Conservation (phyloP, 2,888 invertebrate genomes). For the Mimas tiliae region DNA sequence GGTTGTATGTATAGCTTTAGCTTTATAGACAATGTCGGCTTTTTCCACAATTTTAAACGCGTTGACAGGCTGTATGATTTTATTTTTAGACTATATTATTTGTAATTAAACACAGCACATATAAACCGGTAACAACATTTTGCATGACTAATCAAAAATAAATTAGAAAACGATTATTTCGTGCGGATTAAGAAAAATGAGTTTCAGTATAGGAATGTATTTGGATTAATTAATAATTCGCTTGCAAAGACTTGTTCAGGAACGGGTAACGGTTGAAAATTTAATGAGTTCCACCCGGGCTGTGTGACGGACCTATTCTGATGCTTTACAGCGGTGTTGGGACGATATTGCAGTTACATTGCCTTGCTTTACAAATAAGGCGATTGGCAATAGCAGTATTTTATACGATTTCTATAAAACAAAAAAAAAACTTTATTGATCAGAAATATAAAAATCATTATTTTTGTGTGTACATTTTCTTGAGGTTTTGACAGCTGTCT, state of each 20-base stretch:
- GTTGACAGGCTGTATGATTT: not conserved
- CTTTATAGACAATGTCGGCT: too few relatives aligned
- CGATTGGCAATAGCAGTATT: too few relatives aligned
- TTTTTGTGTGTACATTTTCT: too few relatives aligned
- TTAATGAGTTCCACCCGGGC: constrained; percentile 56
- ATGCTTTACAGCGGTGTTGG: not conserved
- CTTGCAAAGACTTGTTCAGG: constrained; percentile 50
- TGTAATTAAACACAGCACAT: not conserved
- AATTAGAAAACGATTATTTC: not conserved
- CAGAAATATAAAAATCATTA: too few relatives aligned
- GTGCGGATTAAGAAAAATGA: constrained; percentile 12
- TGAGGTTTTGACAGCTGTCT: too few relatives aligned
- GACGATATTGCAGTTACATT: constrained; percentile 1
- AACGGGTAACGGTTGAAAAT: constrained; percentile 53
- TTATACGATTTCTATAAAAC: too few relatives aligned
- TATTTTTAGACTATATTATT: too few relatives aligned
- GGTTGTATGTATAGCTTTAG: too few relatives aligned
- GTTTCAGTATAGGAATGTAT: constrained; percentile 35
- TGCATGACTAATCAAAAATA: constrained; percentile 5
- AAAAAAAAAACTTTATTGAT: too few relatives aligned
- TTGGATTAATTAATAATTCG: constrained; percentile 65
- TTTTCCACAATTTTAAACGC: not conserved
- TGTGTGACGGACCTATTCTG: constrained; percentile 39
- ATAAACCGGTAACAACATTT: not conserved
- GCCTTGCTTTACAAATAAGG: too few relatives aligned